Conservation (phyloP, 2,888 invertebrate species). For the Alloplasta piceator region DNA sequence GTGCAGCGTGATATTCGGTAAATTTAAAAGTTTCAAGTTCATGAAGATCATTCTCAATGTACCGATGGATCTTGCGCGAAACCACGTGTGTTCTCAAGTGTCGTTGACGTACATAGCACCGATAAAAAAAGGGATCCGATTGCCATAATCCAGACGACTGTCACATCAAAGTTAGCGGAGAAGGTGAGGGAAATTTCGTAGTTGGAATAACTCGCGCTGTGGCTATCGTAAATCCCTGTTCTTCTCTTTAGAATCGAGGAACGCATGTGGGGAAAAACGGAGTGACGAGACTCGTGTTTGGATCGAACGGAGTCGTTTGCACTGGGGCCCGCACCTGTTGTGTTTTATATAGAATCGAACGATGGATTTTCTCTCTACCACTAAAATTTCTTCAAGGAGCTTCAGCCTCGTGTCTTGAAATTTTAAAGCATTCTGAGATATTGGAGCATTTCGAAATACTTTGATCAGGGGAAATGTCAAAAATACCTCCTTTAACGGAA, state of each 20-base stretch:
- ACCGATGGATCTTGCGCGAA: neutral
- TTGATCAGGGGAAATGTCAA: no score
- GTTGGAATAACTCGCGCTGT: neutral
- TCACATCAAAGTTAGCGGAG: neutral
- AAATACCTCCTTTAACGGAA: no score
- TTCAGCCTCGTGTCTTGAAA: neutral
- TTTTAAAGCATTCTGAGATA: neutral
- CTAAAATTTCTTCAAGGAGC: conserved; percentile 9
- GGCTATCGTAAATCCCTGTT: neutral
- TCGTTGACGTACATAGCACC: conserved; percentile 23
- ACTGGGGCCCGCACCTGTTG: conserved; percentile 66
- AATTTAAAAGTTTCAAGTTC: neutral
- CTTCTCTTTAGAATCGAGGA: conserved; percentile 10
- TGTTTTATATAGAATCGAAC: conserved; percentile 56
- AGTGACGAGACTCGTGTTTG: conserved; percentile 58
- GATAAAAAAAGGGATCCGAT: neutral
- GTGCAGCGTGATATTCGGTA: neutral
- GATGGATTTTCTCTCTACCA: conserved; percentile 9
- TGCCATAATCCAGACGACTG: neutral
- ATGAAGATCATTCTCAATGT: neutral
- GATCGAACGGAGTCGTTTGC: conserved; percentile 62
- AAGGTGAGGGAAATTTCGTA: neutral
- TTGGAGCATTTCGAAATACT: no score
- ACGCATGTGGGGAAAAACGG: neutral
- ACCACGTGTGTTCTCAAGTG: conserved; percentile 24